Evolutionary conservation across 2,113 vertebrate species (phyloP), one percentile per base, ranked within the genome.

Genomic region (Amia ocellicauda): DNA sequence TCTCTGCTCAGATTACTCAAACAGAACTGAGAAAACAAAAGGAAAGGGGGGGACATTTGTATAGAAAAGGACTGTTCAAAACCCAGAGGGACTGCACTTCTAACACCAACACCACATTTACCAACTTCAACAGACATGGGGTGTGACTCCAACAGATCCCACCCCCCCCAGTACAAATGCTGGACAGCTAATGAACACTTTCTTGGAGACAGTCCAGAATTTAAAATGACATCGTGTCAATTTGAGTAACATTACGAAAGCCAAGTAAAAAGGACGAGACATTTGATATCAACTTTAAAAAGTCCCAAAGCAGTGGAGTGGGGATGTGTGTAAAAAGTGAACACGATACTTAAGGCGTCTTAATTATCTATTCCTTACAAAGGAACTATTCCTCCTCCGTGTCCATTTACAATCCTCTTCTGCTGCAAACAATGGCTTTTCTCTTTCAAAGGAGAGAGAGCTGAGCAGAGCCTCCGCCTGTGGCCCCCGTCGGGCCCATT

Each of bases 391-490:
- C 14, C 9, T 56, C 54, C 52, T 41, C 20, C 22, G 14, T 17
- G 40, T 28, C 29, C 53, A 50, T 17, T 19, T 20, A 42, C 64
- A 65, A 53, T 51, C 24, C 36, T 40, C 11, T 52, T 69, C 41
- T 40, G 17, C 22, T 49, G 4, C 8, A 23, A 27, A 13, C 22
- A 8, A 22, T 7, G 43, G 36, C 31, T 29, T 1, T 31, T 52
- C 58, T 24, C 14, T 27, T 28, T 51, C 26, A 27, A 23, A 13
- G 60, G 43, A 41, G 11, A 42, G 14, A 36, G 13, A 58, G 10
- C 13, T 81, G 69, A 79, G 86, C 86, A 78, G 78, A 85, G 84
- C 59, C 55, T n/a, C n/a, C 84, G 74, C 87, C 86, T 84, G 76
- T 22, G 31, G 40, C 57, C 24, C 84, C 74, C 87, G 85, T 84